A percentile compares a stretch with the other conserved stretches of the same genome.
phyloP scores from a whole-genome alignment of 2,888 invertebrate species.

The Gastracanthus pulcherrimus region DNA sequence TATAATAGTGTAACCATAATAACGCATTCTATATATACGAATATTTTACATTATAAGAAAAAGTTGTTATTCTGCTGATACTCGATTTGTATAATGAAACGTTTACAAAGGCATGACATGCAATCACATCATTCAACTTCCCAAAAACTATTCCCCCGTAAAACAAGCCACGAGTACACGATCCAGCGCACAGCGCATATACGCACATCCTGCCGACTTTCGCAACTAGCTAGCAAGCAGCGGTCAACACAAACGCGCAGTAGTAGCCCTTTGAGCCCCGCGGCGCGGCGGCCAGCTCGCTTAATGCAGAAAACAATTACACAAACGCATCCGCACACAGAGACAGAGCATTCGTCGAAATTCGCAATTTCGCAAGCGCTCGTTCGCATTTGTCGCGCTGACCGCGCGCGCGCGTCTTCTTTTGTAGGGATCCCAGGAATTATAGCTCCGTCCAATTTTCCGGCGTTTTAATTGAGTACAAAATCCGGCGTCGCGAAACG shows the following conservation, averaged over 20 bases:
- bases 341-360: constrained; percentile 37
- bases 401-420: constrained; percentile 20
- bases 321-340: neutral
- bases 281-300: neutral
- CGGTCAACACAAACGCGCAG: too few species aligned
- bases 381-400: constrained; percentile 36
- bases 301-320: constrained; percentile 49
- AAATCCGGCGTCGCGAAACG: neutral
- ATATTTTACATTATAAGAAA: too few species aligned
- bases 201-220: neutral
- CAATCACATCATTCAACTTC: too few species aligned
- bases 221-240: too few species aligned
- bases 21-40: too few species aligned
- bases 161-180: too few species aligned
- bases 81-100: too few species aligned
- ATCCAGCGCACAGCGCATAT: neutral
- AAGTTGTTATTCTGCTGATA: too few species aligned
- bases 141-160: too few species aligned
- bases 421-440: constrained; percentile 45
- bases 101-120: too few species aligned
- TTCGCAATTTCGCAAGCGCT: constrained; percentile 41
- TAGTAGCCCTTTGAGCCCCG: neutral
- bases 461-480: constrained; percentile 62
- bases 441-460: constrained; percentile 67
- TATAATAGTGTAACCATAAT: too few species aligned